Percentiles rank a stretch among this genome's conserved stretches.
phyloP scores from a whole-genome alignment of 2,888 invertebrate species.

The Dichetophora obliterata region DNA sequence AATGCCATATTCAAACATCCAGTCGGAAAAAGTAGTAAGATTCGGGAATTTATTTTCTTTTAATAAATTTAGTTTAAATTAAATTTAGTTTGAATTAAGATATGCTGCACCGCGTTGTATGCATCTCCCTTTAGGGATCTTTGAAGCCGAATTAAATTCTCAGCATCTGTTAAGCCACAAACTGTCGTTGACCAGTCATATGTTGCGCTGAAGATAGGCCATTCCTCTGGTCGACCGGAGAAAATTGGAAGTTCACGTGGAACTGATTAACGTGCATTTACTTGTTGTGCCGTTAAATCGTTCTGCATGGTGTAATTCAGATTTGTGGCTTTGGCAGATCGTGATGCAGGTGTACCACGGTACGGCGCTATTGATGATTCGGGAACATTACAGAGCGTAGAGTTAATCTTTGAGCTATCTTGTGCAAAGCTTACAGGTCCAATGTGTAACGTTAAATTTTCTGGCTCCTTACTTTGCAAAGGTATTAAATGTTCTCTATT shows the following conservation, averaged over 20 bases:
- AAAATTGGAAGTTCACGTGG: background rate
- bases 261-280: background rate
- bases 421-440: no score
- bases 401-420: no score
- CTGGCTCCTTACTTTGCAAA: no score
- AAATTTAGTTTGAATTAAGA: conserved; percentile 36
- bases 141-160: conserved; percentile 40
- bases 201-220: conserved; percentile 33
- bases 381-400: no score
- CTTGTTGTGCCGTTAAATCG: background rate
- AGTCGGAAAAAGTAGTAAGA: conserved; percentile 35
- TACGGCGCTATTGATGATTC: no score
- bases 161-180: conserved; percentile 42
- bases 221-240: background rate
- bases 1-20: conserved; percentile 38
- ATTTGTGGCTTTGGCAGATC: no score
- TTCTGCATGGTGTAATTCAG: no score
- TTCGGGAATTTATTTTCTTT: conserved; percentile 38
- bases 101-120: conserved; percentile 24
- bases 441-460: no score
- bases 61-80: conserved; percentile 31
- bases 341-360: no score
- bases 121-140: no score
- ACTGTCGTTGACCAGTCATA: conserved; percentile 43
- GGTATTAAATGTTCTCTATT: no score